Evolutionary conservation across 1,140 invertebrate genomes (phyloP).

Genomic region (Lepidotrigona ventralis): DNA sequence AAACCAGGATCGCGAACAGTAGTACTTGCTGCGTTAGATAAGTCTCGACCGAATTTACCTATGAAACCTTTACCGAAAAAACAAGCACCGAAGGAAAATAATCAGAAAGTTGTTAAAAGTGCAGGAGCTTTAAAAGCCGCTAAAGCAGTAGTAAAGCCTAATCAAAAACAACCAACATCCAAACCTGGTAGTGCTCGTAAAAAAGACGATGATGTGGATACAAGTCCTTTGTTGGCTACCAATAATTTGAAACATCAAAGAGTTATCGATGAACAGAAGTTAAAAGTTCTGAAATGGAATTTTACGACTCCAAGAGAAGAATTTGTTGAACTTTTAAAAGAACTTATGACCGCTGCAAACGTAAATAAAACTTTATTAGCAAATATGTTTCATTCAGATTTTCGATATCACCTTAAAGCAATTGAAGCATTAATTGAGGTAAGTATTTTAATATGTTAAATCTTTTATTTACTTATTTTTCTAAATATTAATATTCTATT

Average conservation of each 20-base stretch:
- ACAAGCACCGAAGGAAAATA: slow-evolving; percentile 79
- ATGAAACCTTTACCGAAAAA: slow-evolving; percentile 88
- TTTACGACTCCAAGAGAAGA: slow-evolving; percentile 96
- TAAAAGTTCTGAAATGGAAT: slow-evolving; percentile 97
- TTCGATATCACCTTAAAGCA: slow-evolving; percentile 97
- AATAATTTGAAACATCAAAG: slow-evolving; percentile 95
- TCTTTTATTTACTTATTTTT: background rate
- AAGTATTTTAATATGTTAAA: slow-evolving; percentile 28
- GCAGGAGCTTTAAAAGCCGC: slow-evolving; percentile 79
- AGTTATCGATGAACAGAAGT: slow-evolving; percentile 94
- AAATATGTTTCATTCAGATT: slow-evolving; percentile 97
- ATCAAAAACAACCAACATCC: slow-evolving; percentile 24
- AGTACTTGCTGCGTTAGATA: slow-evolving; percentile 90
- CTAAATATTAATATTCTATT: slow-evolving; percentile 1
- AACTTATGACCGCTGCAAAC: slow-evolving; percentile 93
- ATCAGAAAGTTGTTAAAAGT: slow-evolving; percentile 80
- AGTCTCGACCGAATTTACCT: slow-evolving; percentile 91
- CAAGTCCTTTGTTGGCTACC: slow-evolving; percentile 88
- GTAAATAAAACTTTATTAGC: slow-evolving; percentile 92
- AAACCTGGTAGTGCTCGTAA: slow-evolving; percentile 82
- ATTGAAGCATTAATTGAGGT: slow-evolving; percentile 93
- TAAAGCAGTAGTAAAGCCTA: slow-evolving; percentile 77
- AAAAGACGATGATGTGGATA: slow-evolving; percentile 93
- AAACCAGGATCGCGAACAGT: slow-evolving; percentile 93
- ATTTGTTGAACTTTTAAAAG: slow-evolving; percentile 94